A percentile compares a stretch with the other conserved stretches of the same genome.
phyloP scores from a whole-genome alignment of 2,888 invertebrate genomes.

The Gymnocheta viridis region DNA sequence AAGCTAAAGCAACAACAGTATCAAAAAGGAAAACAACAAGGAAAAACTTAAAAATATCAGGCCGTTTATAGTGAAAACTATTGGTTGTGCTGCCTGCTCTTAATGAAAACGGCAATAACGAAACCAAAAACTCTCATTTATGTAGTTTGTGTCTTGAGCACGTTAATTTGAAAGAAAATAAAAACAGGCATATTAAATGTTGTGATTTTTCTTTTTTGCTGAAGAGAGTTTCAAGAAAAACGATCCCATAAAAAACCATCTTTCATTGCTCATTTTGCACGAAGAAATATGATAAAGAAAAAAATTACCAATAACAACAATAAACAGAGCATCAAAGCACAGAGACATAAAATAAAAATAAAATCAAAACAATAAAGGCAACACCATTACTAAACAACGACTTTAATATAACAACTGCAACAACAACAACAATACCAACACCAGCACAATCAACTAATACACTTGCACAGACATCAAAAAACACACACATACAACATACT shows the following conservation, averaged over 20 bases:
- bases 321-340: conserved; percentile 50
- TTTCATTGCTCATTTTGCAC: conserved; percentile 65
- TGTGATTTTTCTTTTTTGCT: conserved; percentile 34
- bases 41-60: conserved; percentile 24
- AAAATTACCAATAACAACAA: conserved; percentile 46
- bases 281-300: conserved; percentile 52
- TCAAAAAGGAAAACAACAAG: conserved; percentile 29
- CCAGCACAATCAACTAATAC: conserved; percentile 23
- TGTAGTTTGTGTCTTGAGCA: conserved; percentile 62
- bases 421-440: conserved; percentile 22
- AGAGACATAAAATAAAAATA: conserved; percentile 70
- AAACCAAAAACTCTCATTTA: conserved; percentile 53
- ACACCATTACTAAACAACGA: conserved; percentile 70
- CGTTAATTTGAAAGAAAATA: conserved; percentile 58
- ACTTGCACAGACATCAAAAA: conserved; percentile 2
- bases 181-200: conserved; percentile 57
- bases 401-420: conserved; percentile 61
- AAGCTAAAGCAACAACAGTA: conserved; percentile 59
- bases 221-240: conserved; percentile 57
- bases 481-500: conserved; percentile 17
- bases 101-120: conserved; percentile 12
- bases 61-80: conserved; percentile 34
- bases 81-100: conserved; percentile 36
- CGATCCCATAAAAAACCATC: conserved; percentile 67
- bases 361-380: conserved; percentile 69